These are phyloP conservation scores for Ictalurus punctatus DNA, from an alignment of 2,113 vertebrate genomes.

Conservation along the genomic window DNA sequence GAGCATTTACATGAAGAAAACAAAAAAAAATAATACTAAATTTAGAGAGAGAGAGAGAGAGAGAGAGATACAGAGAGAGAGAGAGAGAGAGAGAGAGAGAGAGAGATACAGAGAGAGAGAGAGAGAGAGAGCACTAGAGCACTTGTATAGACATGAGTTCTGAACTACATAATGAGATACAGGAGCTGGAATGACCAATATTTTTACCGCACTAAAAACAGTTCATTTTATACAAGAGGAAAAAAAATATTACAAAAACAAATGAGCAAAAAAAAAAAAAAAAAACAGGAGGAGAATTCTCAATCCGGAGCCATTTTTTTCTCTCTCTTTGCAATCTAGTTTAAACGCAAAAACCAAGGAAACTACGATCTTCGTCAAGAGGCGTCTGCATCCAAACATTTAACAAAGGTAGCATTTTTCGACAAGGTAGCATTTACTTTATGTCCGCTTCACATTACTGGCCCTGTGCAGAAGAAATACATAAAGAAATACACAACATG, in stretches of 20 bases:
- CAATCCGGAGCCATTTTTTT: slow-evolving; percentile 80
- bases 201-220: slow-evolving; percentile 94
- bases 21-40: not conserved
- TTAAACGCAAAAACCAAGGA: slow-evolving; percentile 97
- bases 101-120: not conserved
- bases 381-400: slow-evolving; percentile 99
- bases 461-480: slow-evolving; percentile 99
- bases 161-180: slow-evolving; percentile 94
- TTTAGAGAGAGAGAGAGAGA: not conserved
- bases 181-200: slow-evolving; percentile 99
- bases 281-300: slow-evolving; percentile 78
- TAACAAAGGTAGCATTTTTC: slow-evolving; percentile 97
- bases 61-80: not conserved
- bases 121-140: not conserved
- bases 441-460: slow-evolving; percentile 99
- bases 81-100: not conserved
- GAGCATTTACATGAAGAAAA: slow-evolving; percentile 97
- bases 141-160: slow-evolving; percentile 93
- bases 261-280: slow-evolving; percentile 72
- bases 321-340: slow-evolving; percentile 83
- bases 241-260: slow-evolving; percentile 63
- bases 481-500: slow-evolving; percentile 99
- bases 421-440: slow-evolving; percentile 99
- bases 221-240: slow-evolving; percentile 93
- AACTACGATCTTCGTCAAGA: slow-evolving; percentile 99